These are phyloP conservation scores for Dasyurus viverrinus DNA, from an alignment of 2,113 vertebrate genomes.

Conservation along the genomic window DNA sequence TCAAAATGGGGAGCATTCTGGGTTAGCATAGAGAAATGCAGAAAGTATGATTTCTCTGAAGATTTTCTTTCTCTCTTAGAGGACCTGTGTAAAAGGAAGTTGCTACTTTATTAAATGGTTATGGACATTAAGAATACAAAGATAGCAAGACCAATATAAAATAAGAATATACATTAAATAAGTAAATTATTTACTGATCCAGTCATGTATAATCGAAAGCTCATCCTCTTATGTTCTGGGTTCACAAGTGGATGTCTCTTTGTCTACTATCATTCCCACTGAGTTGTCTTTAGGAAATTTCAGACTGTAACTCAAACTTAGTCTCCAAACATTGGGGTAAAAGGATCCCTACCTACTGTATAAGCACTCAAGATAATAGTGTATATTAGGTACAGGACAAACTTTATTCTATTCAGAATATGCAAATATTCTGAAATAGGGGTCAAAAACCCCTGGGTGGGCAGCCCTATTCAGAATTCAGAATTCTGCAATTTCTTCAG, in stretches of 20 bases:
- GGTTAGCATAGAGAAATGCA: not conserved
- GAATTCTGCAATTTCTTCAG: too few species aligned
- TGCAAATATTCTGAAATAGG: too few species aligned
- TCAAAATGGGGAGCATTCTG: slow-evolving; percentile 24
- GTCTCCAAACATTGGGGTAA: not conserved
- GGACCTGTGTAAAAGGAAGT: not conserved
- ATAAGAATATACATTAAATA: not conserved
- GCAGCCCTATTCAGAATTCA: too few species aligned
- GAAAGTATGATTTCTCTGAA: slow-evolving; percentile 17
- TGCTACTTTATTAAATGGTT: not conserved
- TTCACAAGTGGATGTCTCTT: not conserved
- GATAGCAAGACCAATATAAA: not conserved
- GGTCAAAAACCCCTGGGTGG: too few species aligned
- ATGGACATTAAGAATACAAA: not conserved
- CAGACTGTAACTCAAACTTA: not conserved
- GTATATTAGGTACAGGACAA: not conserved
- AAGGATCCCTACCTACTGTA: not conserved
- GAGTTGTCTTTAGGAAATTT: not conserved
- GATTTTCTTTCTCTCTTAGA: slow-evolving; percentile 12
- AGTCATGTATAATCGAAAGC: not conserved
- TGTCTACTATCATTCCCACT: not conserved
- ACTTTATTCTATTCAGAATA: not conserved
- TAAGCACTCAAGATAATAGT: not conserved
- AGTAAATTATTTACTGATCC: slow-evolving; percentile 8
- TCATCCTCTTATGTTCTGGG: not conserved